Percentiles rank a stretch among this genome's conserved stretches.
phyloP scores from a whole-genome alignment of 1,140 invertebrate species.

The Formica selysi region DNA sequence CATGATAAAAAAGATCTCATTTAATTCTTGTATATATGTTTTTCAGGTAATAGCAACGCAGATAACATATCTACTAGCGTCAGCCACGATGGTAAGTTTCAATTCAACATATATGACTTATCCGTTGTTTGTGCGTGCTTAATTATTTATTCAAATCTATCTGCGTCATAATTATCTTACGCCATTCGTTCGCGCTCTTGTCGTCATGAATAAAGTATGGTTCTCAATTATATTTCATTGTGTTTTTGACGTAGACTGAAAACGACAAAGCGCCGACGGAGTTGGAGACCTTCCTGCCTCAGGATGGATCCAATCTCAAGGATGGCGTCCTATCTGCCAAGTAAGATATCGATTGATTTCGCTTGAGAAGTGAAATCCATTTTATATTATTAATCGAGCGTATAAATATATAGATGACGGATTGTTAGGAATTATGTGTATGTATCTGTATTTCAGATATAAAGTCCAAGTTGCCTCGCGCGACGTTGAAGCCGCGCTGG shows the following conservation, averaged over 20 bases:
- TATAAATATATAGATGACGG: not conserved
- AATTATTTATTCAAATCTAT: slow-evolving; percentile 6
- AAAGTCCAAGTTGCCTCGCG: slow-evolving; percentile 87
- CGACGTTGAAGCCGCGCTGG: slow-evolving; percentile 86
- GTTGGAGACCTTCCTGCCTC: slow-evolving; percentile 89
- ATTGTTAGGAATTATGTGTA: slow-evolving; percentile 41
- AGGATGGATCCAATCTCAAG: slow-evolving; percentile 86
- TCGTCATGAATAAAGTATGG: not conserved
- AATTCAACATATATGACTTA: not conserved
- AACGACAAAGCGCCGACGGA: slow-evolving; percentile 86
- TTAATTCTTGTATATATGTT: not conserved
- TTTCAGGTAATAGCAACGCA: slow-evolving; percentile 2
- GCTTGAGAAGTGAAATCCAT: not conserved
- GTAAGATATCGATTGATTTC: slow-evolving; percentile 72
- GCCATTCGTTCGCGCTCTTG: not conserved
- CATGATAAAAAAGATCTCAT: not conserved
- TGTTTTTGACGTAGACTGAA: slow-evolving; percentile 69
- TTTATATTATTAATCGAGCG: not conserved
- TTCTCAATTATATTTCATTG: not conserved
- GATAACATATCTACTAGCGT: slow-evolving; percentile 16
- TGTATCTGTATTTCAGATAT: slow-evolving; percentile 87
- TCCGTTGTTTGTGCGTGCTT: not conserved
- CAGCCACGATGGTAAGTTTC: slow-evolving; percentile 44
- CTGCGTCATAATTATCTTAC: not conserved
- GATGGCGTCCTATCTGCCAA: slow-evolving; percentile 82